Conservation (phyloP, 2,888 invertebrate species). For the Sussaba pulchella region DNA sequence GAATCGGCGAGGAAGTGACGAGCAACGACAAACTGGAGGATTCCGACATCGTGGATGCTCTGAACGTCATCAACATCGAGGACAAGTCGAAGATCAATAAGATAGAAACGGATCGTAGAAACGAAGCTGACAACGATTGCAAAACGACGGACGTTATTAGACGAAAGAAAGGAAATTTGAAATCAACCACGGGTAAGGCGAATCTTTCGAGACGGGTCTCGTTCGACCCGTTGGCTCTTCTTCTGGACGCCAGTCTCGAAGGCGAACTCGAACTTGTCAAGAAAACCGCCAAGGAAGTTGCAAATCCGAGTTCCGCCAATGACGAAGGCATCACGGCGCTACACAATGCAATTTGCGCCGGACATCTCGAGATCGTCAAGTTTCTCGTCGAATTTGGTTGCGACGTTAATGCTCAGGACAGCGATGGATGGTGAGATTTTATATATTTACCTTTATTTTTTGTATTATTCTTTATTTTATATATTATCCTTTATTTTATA, state of each 20-base stretch:
- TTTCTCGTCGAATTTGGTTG: slow-evolving; percentile 99
- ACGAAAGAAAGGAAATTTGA: slow-evolving; percentile 92
- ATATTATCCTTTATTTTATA: no score
- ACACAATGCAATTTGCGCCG: slow-evolving; percentile 99
- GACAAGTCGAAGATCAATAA: slow-evolving; percentile 79
- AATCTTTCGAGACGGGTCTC: slow-evolving; percentile 94
- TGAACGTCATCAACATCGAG: slow-evolving; percentile 83
- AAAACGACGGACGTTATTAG: slow-evolving; percentile 87
- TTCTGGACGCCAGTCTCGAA: slow-evolving; percentile 98
- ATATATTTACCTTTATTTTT: neutral
- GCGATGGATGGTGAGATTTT: slow-evolving; percentile 95
- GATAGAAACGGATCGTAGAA: slow-evolving; percentile 72
- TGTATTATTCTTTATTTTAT: neutral
- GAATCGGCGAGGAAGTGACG: slow-evolving; percentile 60
- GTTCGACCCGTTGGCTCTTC: slow-evolving; percentile 98
- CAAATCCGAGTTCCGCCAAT: slow-evolving; percentile 98
- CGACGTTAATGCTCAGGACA: slow-evolving; percentile 99
- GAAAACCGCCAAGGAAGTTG: slow-evolving; percentile 96
- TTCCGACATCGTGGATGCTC: slow-evolving; percentile 82
- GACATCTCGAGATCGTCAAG: slow-evolving; percentile 98
- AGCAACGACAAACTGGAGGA: slow-evolving; percentile 80
- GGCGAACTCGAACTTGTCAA: slow-evolving; percentile 98
- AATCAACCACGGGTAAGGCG: slow-evolving; percentile 88
- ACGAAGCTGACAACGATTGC: slow-evolving; percentile 70
- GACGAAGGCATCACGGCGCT: slow-evolving; percentile 99